Evolutionary conservation across 2,888 invertebrate species (phyloP), one percentile per base, ranked within the genome.

Genomic region (Sarcophaga caerulescens): DNA sequence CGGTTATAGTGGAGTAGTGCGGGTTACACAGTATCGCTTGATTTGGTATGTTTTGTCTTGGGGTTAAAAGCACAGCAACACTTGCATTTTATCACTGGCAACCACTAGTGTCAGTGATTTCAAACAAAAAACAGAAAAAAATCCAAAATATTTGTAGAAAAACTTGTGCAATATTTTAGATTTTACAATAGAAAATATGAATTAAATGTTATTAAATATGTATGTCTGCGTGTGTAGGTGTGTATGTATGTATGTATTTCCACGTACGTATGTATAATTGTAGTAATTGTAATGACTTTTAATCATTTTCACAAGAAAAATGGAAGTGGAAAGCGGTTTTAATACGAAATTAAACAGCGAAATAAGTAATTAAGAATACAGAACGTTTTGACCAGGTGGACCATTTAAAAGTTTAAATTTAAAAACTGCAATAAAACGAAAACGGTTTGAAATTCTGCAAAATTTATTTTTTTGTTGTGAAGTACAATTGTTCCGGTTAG

Each of bases 41-140:
- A 6, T 62, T 65, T 1, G 8, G 47, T 62, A 65, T 21, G 71
- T 69, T 74, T 75, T 80, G 57, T 68, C 44, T 65, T 69, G 77
- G 68, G 83, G 65, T 76, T 81, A 69, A 77, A 75, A 63, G 59
- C 52, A 80, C 14, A 17, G 74, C 73, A 77, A 78, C 59, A 70
- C 69, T 78, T 78, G 74, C 69, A 78, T 78, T 81, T 78, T 75
- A 84, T 44, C 68, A 75, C 70, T 70, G 59, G 19, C 66, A 62
- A 52, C 59, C 76, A 63, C 17, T 21, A 60, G 19, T 35, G 63
- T n/a, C 52, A 71, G 75, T 45, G 78, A 74, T 82, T 70, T 66
- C 60, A 76, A 52, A 17, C 52, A 52, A 14, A 52, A 52, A 52
- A 17, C 4, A 14, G 17, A 5, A 52, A 52, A 23, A 12, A 6